Conservation (phyloP, 92 coral and sea anemone species). For the Pocillopora meandrina region DNA sequence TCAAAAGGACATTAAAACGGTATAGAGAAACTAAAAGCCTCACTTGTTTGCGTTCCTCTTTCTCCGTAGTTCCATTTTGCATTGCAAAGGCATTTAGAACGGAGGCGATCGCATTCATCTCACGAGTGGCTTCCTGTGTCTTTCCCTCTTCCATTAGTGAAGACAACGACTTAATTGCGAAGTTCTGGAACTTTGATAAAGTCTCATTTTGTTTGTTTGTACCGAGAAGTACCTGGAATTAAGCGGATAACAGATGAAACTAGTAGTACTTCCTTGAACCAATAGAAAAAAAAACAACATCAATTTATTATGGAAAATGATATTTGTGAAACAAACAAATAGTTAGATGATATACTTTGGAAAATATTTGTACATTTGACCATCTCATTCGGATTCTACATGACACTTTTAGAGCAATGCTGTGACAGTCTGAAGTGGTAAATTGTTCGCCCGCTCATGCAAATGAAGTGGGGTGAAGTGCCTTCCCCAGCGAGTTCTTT, state of each 20-base stretch:
- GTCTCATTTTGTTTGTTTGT: background rate
- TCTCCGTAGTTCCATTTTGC: slow-evolving; percentile 18
- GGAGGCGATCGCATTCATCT: slow-evolving; percentile 42
- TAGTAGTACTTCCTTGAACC: no score
- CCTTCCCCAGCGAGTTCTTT: no score
- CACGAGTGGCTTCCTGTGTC: slow-evolving; percentile 56
- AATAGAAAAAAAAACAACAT: no score
- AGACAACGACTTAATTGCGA: slow-evolving; percentile 8
- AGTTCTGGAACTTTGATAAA: slow-evolving; percentile 2
- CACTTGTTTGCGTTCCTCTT: slow-evolving; percentile 47
- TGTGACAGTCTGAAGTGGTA: no score
- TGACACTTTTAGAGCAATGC: no score
- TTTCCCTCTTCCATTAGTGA: slow-evolving; percentile 39
- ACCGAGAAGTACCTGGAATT: slow-evolving; percentile 19
- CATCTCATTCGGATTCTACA: no score
- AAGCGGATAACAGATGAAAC: background rate
- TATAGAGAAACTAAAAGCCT: background rate
- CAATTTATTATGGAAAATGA: no score
- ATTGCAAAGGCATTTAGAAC: slow-evolving; percentile 36
- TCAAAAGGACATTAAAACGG: background rate
- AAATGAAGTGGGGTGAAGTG: no score
- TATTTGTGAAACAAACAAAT: no score
- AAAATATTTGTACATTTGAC: no score
- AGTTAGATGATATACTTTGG: no score
- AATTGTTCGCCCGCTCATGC: no score